Evolutionary conservation across 1,140 invertebrate genomes (phyloP), one percentile per base, ranked within the genome.

Genomic region (Heterodera carotae): DNA sequence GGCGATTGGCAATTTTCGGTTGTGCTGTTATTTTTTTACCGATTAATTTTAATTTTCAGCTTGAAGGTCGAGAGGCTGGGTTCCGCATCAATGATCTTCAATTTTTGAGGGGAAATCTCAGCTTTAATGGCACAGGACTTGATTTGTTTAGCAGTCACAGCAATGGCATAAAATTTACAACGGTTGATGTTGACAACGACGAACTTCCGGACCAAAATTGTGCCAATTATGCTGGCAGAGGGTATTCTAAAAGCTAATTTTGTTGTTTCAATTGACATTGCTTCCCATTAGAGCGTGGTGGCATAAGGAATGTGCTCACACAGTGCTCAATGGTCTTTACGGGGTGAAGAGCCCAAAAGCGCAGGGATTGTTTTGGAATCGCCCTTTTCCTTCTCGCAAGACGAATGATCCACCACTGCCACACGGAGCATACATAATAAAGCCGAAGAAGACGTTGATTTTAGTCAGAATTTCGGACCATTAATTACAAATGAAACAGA

Each of bases 1-100:
- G 70, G 70, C 60, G 70, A 73, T 25, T 73, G 70, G 70, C 18
- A 73, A 33, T 73, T 73, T 56, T 60, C 53, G n/a, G 70, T 73
- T 34, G 0, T n/a, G 34, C 29, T 22, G 18, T 25, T 2, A 10
- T 33, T 4, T 18, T 72, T 72, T 39, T 71, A 4, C 59, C 7
- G 59, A 12, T 31, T 8, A n/a, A 71, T 33, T 71, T 71, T 73
- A 25, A 22, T 7, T 33, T 59, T 73, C n/a, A 71, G 70, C 53
- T 73, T 12, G 25, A 36, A 60, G 34, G 29, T 60, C 48, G 70
- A 10, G 8, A n/a, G 34, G 48, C 60, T 36, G 48, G 48, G 53
- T 73, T 59, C n/a, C 70, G 70, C 53, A 43, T 73, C 31, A 73
- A 8, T 10, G 39, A 73, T 25, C 60, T 73, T 15, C n/a, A 73